Evolutionary conservation across 2,113 vertebrate genomes (phyloP).

Genomic region (Austrofundulus limnaeus): DNA sequence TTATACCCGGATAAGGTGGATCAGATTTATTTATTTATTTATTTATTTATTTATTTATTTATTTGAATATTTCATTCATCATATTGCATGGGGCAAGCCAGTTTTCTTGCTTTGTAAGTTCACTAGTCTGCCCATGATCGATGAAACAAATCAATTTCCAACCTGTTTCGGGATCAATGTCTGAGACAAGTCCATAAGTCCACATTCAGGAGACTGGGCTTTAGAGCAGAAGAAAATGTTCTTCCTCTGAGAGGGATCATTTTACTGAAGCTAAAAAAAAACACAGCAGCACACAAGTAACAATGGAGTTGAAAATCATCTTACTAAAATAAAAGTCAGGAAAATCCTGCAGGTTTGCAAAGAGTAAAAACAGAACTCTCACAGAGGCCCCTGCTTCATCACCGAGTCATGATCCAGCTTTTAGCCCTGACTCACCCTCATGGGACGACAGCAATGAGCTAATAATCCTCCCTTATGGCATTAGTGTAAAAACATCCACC

Average conservation of each 20-base stretch:
- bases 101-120: constrained; percentile 14
- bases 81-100: constrained; percentile 18
- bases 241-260: constrained; percentile 12
- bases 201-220: constrained; percentile 8
- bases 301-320: background rate
- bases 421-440: background rate
- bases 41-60: too few species aligned
- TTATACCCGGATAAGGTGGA: background rate
- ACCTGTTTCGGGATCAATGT: constrained; percentile 14
- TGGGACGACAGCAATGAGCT: background rate
- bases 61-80: constrained; percentile 28
- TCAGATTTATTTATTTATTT: constrained; percentile 20
- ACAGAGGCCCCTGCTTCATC: background rate
- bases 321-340: background rate
- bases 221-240: constrained; percentile 19
- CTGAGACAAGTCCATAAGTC: constrained; percentile 44
- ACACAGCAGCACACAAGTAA: constrained; percentile 14
- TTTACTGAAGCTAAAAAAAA: constrained; percentile 16
- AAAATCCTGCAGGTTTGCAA: constrained; percentile 9
- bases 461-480: background rate
- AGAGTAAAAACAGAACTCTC: background rate
- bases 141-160: constrained; percentile 33
- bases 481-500: background rate
- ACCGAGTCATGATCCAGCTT: background rate
- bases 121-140: constrained; percentile 22